Base-by-base conservation (phyloP, 1,140 invertebrate genomes). In the Saccostrea echinata region DNA sequence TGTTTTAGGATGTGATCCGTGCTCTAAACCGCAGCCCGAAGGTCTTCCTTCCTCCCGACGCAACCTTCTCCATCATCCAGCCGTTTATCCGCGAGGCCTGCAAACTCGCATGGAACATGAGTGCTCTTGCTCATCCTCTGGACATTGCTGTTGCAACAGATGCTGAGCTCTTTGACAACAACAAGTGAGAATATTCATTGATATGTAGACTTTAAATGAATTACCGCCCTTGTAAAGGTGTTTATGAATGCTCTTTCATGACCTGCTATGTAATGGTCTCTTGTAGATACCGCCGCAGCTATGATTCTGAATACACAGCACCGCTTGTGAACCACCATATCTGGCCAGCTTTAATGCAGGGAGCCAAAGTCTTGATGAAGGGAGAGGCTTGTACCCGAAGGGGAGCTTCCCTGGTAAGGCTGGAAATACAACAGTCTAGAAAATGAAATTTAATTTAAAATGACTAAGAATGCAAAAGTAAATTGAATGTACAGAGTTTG, bases 231-330 rank as follows among this genome's bases (percentile, higher is more conserved):
- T 64, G 57, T 64, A 9, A 0, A 64, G 16, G 3, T 21, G 21
- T 64, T 64, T 64, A 1, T n/a, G n/a, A n/a, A n/a, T n/a, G 21
- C 24, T n/a, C 24, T 64, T 64, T n/a, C 18, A 80, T 43, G 27
- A 27, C 33, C 12, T 18, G 3, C 64, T 35, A 68, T 88, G 11
- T 84, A 3, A 71, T 86, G 51, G 88, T 18, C 84, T 16, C 88
- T 84, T 87, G 18, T 85, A 95, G 94, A 84, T 95, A 95, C 86
- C 92, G 95, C n/a, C 93, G 95, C 84, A 94, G 93, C 86, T 95
- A 94, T 88, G 95, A 95, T 90, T 94, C 94, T 16, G 95, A 95
- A 86, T 95, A 93, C 91, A 93, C 93, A 64, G 94, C 95, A 27
- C 94, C 94, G 6, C 90, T 95, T 4, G 94, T 95, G 27, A 93